A percentile compares a stretch with the other conserved stretches of the same genome.
Conservation (phyloP, 2,113 vertebrate species). For the Eublepharis macularius region DNA sequence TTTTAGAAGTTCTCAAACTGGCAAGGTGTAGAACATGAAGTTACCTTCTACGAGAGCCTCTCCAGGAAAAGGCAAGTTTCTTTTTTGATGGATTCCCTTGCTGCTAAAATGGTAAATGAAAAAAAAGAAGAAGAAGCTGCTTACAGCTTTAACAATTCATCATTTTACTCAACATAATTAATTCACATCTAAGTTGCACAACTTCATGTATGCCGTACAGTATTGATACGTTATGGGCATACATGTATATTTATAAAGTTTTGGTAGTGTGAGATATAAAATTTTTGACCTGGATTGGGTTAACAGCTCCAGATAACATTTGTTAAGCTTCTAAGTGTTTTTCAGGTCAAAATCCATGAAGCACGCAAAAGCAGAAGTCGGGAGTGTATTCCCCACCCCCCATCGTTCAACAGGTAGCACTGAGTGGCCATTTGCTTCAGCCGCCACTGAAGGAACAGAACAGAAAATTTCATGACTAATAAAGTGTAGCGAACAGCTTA, state of each 20-base stretch:
- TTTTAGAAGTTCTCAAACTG: conserved; percentile 64
- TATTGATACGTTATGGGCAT: not conserved
- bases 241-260: not conserved
- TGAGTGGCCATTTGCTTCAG: no score
- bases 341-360: no score
- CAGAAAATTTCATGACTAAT: no score
- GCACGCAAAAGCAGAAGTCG: no score
- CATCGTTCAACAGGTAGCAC: no score
- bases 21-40: conserved; percentile 58
- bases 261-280: not conserved
- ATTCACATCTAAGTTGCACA: not conserved
- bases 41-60: conserved; percentile 34
- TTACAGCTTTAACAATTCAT: conserved; percentile 20
- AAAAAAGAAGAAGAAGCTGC: not conserved
- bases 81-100: conserved; percentile 42
- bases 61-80: conserved; percentile 47
- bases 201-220: not conserved
- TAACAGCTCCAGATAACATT: no score
- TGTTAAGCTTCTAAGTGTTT: no score
- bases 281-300: not conserved
- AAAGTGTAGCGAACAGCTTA: no score
- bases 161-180: not conserved
- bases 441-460: no score
- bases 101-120: conserved; percentile 53
- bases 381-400: no score